phyloP scores from a whole-genome alignment of 1,140 invertebrate species.

The Brachionus asplanchnoidis region DNA sequence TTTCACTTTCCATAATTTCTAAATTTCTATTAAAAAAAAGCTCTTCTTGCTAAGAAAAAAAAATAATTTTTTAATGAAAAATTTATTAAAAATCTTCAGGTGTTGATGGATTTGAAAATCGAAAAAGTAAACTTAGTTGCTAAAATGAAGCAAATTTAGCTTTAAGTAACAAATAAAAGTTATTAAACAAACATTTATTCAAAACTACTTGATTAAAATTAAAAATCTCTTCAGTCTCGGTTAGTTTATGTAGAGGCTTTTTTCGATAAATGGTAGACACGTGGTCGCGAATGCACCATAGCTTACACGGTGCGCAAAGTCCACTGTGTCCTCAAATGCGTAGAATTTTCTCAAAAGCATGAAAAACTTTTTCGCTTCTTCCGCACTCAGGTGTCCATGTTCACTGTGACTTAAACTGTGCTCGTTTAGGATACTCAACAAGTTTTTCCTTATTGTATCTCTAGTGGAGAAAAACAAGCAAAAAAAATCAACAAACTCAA shows the following conservation, averaged over 20 bases:
- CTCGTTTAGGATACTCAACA: constrained; percentile 11
- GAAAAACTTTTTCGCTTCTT: constrained; percentile 9
- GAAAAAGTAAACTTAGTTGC: constrained; percentile 2
- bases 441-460: not conserved
- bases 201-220: not conserved
- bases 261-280: not conserved
- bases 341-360: constrained; percentile 26
- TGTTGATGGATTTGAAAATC: not conserved
- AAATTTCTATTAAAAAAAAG: not conserved
- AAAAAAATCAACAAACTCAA: constrained; percentile 37
- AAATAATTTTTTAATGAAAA: not conserved
- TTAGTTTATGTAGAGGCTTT: not conserved
- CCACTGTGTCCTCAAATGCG: not conserved
- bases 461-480: constrained; percentile 19
- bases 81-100: constrained; percentile 15
- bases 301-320: not conserved
- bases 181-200: constrained; percentile 14
- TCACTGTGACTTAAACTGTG: not conserved
- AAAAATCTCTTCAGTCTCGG: not conserved
- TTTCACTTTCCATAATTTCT: not conserved
- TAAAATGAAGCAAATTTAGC: constrained; percentile 13
- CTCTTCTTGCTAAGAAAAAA: not conserved
- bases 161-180: not conserved
- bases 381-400: not conserved
- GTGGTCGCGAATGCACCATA: not conserved